Evolutionary conservation across 2,797 vertebrate species (phyloP), one percentile per base, ranked within the genome.

Genomic region (Cryptoblepharus egeriae): DNA sequence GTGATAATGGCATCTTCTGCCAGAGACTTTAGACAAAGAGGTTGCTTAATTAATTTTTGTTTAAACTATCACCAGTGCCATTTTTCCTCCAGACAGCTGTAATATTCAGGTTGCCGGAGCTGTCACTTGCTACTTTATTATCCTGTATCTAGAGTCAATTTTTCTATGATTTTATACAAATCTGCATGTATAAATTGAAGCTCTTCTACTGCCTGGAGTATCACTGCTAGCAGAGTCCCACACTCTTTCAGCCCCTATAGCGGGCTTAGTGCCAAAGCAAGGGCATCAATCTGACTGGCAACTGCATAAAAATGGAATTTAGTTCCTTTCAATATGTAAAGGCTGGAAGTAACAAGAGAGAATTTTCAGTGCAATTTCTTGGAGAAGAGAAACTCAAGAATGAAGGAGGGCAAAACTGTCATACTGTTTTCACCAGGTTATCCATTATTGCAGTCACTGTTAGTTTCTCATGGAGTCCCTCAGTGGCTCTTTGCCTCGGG

Each of bases 31-130:
- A 87, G 77, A 83, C 65, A 77, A 80, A 88, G 82, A 72, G 87
- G n/a, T 5, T 68, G 69, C 74, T 74, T 82, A 45, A 86, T 87
- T 91, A 82, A 93, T 93, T 89, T 89, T 80, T 88, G 63, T 71
- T 80, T 72, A 90, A 90, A 42, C 79, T 78, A 93, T 81, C 73
- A 79, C 80, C 63, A 32, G 28, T 73, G 77, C 60, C 80, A 91
- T 37, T 80, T 74, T 78, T 4, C 22, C 30, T 28, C 2, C 3
- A 87, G 76, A 35, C 76, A 78, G 75, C 55, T 73, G 86, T 85
- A 85, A 89, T 88, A 85, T 82, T 78, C 64, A 81, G 71, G 37
- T 79, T 85, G 79, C 85, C 76, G 49, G 88, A 89, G 69, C 83
- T 28, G 10, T 18, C 79, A 79, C 78, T 55, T 80, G 79, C 79